Conservation (phyloP, 2,888 invertebrate species). For the Hetaerina titia region DNA sequence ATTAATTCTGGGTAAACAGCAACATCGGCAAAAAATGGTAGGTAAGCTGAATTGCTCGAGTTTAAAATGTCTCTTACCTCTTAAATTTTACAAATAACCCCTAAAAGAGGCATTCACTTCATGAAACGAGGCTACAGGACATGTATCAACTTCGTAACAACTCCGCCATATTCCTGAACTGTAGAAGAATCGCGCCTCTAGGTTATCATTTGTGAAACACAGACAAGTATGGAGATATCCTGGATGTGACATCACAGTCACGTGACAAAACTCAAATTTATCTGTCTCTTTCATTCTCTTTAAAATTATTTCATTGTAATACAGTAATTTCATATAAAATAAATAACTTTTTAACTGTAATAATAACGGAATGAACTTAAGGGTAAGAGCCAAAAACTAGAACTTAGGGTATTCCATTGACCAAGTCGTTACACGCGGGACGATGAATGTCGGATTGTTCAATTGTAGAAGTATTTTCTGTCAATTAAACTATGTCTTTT, state of each 20-base stretch:
- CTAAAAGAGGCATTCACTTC: constrained; percentile 50
- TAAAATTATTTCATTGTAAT: too few relatives aligned
- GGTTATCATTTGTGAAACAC: constrained; percentile 62
- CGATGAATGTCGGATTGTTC: neutral
- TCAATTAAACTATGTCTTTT: neutral
- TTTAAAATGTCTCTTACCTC: constrained; percentile 32
- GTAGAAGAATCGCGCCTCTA: constrained; percentile 62
- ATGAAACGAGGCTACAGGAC: constrained; percentile 39
- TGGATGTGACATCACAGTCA: constrained; percentile 60
- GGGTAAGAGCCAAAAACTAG: neutral
- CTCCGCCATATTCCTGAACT: constrained; percentile 63
- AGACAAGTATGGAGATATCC: constrained; percentile 34
- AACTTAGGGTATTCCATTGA: neutral
- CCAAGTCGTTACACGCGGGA: neutral
- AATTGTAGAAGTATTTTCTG: neutral
- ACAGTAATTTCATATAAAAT: too few relatives aligned
- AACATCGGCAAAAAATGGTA: neutral
- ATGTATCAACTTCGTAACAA: constrained; percentile 56
- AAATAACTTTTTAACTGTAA: neutral
- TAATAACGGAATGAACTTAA: neutral
- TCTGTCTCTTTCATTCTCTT: neutral
- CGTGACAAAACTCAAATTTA: constrained; percentile 39
- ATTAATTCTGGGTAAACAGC: neutral
- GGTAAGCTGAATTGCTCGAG: neutral
- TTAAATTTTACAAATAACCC: constrained; percentile 44